Evolutionary conservation across 2,113 vertebrate species (phyloP).

Genomic region (Oxyura jamaicensis): DNA sequence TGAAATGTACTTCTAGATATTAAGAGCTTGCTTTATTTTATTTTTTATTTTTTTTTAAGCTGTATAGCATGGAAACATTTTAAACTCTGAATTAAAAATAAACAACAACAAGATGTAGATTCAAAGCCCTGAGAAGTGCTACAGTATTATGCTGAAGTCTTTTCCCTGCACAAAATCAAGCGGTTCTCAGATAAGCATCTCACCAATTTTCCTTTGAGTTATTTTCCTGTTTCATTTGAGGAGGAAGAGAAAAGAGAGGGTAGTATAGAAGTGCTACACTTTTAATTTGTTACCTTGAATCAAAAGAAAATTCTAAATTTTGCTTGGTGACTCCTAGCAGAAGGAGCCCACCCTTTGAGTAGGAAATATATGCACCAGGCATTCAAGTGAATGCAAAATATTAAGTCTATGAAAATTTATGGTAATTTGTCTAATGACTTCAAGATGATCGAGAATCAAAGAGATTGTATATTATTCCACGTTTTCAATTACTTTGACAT

Average conservation of each 20-base stretch:
- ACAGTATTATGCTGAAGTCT: not conserved
- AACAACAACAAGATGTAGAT: not conserved
- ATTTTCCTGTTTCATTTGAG: not conserved
- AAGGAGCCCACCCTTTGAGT: not conserved
- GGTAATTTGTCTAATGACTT: slow-evolving; percentile 18
- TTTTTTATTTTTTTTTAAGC: not conserved
- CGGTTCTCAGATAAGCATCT: not conserved
- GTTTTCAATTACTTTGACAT: not conserved
- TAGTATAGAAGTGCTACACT: not conserved
- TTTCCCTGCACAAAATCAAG: not conserved
- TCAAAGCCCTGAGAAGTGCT: not conserved
- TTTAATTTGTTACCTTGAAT: not conserved
- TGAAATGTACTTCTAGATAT: not conserved
- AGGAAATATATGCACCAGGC: not conserved
- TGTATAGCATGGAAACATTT: not conserved
- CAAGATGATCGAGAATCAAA: slow-evolving; percentile 3
- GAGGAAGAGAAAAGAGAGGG: not conserved
- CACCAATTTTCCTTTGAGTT: not conserved
- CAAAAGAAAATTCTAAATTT: not conserved
- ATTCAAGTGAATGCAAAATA: not conserved
- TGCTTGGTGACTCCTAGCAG: not conserved
- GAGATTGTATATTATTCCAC: not conserved
- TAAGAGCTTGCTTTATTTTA: not conserved
- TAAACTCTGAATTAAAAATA: not conserved
- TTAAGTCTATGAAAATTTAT: not conserved